A percentile compares a stretch with the other conserved stretches of the same genome.
These are phyloP conservation scores for Synergus gifuensis DNA, from an alignment of 2,888 invertebrate genomes.

Conservation along the genomic window DNA sequence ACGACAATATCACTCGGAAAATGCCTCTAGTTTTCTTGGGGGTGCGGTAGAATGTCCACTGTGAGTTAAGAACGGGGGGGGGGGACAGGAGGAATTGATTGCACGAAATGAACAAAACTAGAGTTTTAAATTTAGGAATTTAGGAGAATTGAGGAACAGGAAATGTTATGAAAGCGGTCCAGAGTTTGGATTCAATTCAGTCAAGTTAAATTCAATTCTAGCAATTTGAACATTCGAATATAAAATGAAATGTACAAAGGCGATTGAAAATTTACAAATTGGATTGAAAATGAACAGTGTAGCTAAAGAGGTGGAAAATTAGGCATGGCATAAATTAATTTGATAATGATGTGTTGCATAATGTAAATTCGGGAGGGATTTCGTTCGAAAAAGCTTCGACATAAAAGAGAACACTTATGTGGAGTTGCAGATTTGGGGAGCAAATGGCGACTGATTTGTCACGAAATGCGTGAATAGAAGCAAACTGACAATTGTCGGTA, in stretches of 20 bases:
- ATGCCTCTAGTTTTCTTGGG: constrained; percentile 62
- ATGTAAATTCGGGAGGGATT: neutral
- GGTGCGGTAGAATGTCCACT: constrained; percentile 37
- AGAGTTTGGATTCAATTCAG: no score
- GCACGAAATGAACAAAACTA: constrained; percentile 46
- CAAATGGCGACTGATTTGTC: constrained; percentile 33
- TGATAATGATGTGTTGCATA: neutral
- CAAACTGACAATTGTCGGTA: constrained; percentile 31
- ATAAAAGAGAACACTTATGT: constrained; percentile 20
- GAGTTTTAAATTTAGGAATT: neutral
- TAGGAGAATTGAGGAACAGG: no score
- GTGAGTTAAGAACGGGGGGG: constrained; percentile 23
- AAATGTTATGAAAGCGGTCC: neutral
- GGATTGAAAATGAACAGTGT: neutral
- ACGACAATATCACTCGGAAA: constrained; percentile 69
- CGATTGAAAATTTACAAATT: no score
- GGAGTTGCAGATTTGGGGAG: neutral
- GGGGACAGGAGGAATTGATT: constrained; percentile 56
- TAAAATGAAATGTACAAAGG: no score
- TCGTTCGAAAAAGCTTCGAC: neutral
- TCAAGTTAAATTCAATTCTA: no score
- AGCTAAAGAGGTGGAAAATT: neutral
- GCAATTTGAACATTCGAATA: no score
- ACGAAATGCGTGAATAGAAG: constrained; percentile 27
- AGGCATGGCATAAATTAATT: neutral